phyloP scores from a whole-genome alignment of 2,888 invertebrate species.

The Dione juno region DNA sequence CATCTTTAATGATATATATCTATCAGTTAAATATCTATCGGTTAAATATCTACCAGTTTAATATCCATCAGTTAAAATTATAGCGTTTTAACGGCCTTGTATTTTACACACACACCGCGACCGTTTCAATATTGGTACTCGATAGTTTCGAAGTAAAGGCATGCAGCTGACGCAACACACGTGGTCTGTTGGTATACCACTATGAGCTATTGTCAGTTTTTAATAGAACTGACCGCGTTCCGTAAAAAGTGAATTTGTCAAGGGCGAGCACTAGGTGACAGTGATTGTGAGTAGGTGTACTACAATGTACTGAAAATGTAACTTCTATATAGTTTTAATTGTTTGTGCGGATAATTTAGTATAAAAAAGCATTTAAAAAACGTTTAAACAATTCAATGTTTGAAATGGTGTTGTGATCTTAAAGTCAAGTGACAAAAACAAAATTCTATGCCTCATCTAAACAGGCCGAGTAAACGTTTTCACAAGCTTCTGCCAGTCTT shows the following conservation, averaged over 20 bases:
- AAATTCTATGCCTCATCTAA: too few relatives aligned
- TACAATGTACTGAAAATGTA: not conserved
- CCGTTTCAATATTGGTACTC: not conserved
- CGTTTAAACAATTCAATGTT: too few relatives aligned
- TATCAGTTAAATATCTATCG: too few relatives aligned
- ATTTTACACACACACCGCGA: not conserved
- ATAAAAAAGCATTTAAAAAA: too few relatives aligned
- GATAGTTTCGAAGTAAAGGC: not conserved
- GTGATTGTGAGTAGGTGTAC: not conserved
- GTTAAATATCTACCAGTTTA: too few relatives aligned
- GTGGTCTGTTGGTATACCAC: constrained; percentile 32
- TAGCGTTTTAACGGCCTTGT: not conserved
- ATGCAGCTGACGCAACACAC: constrained; percentile 37
- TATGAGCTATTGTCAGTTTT: constrained; percentile 24
- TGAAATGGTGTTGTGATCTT: too few relatives aligned
- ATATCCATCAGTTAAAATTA: not conserved
- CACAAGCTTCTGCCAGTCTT: too few relatives aligned
- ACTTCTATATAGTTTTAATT: too few relatives aligned
- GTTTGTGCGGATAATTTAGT: too few relatives aligned
- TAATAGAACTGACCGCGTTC: constrained; percentile 39
- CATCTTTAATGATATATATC: too few relatives aligned
- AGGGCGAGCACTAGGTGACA: constrained; percentile 20
- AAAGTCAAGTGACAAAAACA: too few relatives aligned
- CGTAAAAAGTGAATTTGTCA: constrained; percentile 36
- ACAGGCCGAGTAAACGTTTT: too few relatives aligned